These are phyloP conservation scores for Drosophila melanogaster DNA, from an alignment of 1,140 invertebrate species.

Conservation along the genomic window Release_6_plus_ISO1_MT NT_033777.3:29033501-29034000, in stretches of 20 bases:
- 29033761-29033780: constrained; percentile 46
- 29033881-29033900: constrained; percentile 60
- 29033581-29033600: constrained; percentile 92
- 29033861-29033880: constrained; percentile 55
- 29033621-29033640: constrained; percentile 74
- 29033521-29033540: constrained; percentile 95
- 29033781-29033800: constrained; percentile 60
- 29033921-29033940: constrained; percentile 26
- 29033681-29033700: constrained; percentile 70
- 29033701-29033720: constrained; percentile 70
- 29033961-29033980: constrained; percentile 18
- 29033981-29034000: constrained; percentile 18
- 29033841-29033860: constrained; percentile 59
- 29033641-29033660: constrained; percentile 57
- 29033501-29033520: constrained; percentile 94
- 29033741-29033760: constrained; percentile 69
- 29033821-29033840: constrained; percentile 70
- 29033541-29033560: constrained; percentile 90
- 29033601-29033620: constrained; percentile 89
- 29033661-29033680: constrained; percentile 51
- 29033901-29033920: constrained; percentile 65
- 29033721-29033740: constrained; percentile 58
- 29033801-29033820: constrained; percentile 82
- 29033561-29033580: constrained; percentile 96
- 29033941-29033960: constrained; percentile 10